These are phyloP conservation scores for Acomys russatus DNA, from an alignment of 2,797 vertebrate species.

Conservation along the genomic window DNA sequence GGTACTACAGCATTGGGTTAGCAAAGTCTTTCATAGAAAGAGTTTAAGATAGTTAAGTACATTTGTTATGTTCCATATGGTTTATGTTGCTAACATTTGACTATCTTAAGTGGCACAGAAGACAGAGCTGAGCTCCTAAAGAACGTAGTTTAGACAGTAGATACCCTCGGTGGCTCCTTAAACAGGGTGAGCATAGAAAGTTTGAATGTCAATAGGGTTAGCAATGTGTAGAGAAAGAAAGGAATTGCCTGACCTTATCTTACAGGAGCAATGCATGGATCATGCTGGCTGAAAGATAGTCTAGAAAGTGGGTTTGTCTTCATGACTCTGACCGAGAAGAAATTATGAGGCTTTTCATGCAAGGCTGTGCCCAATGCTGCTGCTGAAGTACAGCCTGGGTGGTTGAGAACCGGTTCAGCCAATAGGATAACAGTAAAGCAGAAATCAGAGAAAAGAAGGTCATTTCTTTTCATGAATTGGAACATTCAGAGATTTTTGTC, in stretches of 20 bases:
- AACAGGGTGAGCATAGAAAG: neutral
- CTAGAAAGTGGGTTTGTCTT: neutral
- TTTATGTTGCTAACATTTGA: constrained; percentile 3
- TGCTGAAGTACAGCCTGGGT: neutral
- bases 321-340: neutral
- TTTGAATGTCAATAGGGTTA: neutral
- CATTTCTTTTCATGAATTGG: neutral
- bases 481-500: neutral
- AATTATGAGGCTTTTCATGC: neutral
- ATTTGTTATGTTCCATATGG: neutral
- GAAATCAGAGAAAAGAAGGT: neutral
- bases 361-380: neutral
- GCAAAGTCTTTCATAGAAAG: constrained; percentile 47
- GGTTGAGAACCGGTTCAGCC: neutral
- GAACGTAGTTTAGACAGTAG: neutral
- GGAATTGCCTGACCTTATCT: neutral
- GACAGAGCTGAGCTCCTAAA: neutral
- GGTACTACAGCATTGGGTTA: neutral
- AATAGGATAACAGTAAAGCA: neutral
- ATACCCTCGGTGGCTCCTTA: neutral
- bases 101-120: neutral
- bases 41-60: neutral
- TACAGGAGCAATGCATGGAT: too few species aligned
- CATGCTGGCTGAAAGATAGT: neutral
- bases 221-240: neutral